These are phyloP conservation scores for Lates japonicus DNA, from an alignment of 2,797 vertebrate species.

Conservation along the genomic window DNA sequence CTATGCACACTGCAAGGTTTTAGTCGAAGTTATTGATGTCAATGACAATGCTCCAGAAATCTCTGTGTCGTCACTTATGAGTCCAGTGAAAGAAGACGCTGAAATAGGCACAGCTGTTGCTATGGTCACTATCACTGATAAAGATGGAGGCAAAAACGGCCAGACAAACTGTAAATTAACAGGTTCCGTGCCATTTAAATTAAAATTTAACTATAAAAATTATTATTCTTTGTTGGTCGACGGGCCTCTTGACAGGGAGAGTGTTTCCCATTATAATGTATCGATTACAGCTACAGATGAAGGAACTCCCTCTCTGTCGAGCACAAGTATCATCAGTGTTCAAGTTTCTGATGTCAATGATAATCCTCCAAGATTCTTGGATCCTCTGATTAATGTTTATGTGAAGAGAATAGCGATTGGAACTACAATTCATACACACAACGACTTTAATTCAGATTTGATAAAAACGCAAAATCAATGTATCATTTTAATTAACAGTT, in stretches of 20 bases:
- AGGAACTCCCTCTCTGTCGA: constrained; percentile 73
- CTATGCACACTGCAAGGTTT: constrained; percentile 75
- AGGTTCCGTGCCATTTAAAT: constrained; percentile 69
- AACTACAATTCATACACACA: constrained; percentile 58
- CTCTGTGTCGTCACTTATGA: constrained; percentile 73
- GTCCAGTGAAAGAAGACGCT: constrained; percentile 78
- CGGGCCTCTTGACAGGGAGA: constrained; percentile 77
- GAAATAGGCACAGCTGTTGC: constrained; percentile 76
- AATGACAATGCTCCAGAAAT: constrained; percentile 85
- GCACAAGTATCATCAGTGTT: constrained; percentile 62
- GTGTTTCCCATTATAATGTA: constrained; percentile 69
- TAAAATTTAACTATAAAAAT: constrained; percentile 79
- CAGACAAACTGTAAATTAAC: constrained; percentile 63
- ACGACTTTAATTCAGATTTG: constrained; percentile 67
- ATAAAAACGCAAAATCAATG: constrained; percentile 86
- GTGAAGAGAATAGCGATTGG: constrained; percentile 79
- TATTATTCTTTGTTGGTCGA: constrained; percentile 82
- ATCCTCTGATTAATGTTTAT: constrained; percentile 65
- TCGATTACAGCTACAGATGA: constrained; percentile 74
- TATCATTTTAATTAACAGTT: constrained; percentile 85
- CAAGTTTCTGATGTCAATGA: constrained; percentile 81
- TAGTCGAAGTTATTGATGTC: constrained; percentile 80
- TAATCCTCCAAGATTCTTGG: constrained; percentile 72
- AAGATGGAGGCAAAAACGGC: constrained; percentile 80
- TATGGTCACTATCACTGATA: constrained; percentile 77